Base-by-base conservation (phyloP, 2,797 vertebrate species). In the Hemitrygon akajei region DNA sequence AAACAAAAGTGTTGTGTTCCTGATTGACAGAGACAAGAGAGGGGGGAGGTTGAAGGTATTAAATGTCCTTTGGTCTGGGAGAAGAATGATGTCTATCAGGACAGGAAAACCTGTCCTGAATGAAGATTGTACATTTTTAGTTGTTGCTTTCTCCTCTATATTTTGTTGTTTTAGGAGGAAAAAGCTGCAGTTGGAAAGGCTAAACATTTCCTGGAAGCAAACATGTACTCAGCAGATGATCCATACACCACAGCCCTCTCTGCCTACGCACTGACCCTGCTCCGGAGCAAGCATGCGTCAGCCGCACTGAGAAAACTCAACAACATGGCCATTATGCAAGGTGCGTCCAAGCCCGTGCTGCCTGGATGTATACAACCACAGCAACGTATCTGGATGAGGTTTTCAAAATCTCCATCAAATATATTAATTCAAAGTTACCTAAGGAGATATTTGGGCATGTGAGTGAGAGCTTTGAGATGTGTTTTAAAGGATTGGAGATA, bases 321-420 rank as follows among this genome's bases (percentile, higher is more conserved):
- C 96, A 96, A 98, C 97, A 97, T 98, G 98, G 98, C 98, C 82
- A 98, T 98, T 95, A 97, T 97, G 9, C 98, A 98, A 96, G 97
- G 98, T 98, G 93, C 86, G 14, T 95, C 0, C 60, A 2, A 16
- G 5, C 93, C 0, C 0, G 40, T 27, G 3, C 84, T 82, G 16
- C 9, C 14, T 69, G 63, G 63, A 22, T 25, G 20, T 73, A 6
- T 22, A 3, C 71, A 22, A 27, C 71, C 71, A 16, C 22, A 73
- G 71, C 22, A 20, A 7, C 1, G 0, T 22, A 73, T 73, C 22
- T 5, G 22, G 2, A 27, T 27, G 71, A 22, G 71, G 9, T 66
- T 10, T 14, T 66, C 14, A 66, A 7, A 66, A 10, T 66, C 63
- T 66, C 63, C 6, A 7, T 10, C 63, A 66, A 66, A 66, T 66